Evolutionary conservation across 2,113 vertebrate species (phyloP), one percentile per base, ranked within the genome.

Genomic region (Oplegnathus fasciatus): DNA sequence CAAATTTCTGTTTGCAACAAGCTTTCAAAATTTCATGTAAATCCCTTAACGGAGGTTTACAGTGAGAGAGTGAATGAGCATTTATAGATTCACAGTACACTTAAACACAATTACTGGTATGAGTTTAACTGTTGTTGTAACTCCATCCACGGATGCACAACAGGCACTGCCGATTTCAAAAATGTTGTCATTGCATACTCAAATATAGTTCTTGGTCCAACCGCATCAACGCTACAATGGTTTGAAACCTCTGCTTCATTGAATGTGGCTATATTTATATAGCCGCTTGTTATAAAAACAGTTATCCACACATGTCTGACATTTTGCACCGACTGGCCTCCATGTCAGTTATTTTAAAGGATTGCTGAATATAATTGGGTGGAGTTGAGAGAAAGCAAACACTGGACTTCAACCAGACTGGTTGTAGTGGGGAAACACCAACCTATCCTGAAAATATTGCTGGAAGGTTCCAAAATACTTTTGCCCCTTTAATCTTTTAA

Each of bases 251-350:
- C 50, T 17, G 55, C 32, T 42, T 84, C 7, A 32, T 40, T 58
- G 18, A 13, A 71, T 44, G 57, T 17, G n/a, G 32, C 18, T 77
- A 26, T 88, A 84, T 90, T 84, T 75, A 67, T 17, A 80, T 26
- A 37, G 34, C 34, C 55, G 24, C 15, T 40, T 71, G 24, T 55
- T 62, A 57, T 48, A 5, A 57, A 75, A 70, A 77, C n/a, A 82
- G 52, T 75, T 37, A 80, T 15, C 17, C 37, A n/a, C 1, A 18
- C 24, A 42, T 60, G 80, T 55, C 13, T 82, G 54, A 79, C 82
- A 86, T 68, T 80, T 74, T 22, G 5, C 68, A 52, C 32, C 5
- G 6, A 68, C 22, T 18, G 24, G 10, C 61, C 54, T 72, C n/a
- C 10, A 30, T 78, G 70, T 44, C 44, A 75, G 42, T 79, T 65